Conservation (phyloP, 2,113 vertebrate genomes). For the Callithrix jacchus region DNA sequence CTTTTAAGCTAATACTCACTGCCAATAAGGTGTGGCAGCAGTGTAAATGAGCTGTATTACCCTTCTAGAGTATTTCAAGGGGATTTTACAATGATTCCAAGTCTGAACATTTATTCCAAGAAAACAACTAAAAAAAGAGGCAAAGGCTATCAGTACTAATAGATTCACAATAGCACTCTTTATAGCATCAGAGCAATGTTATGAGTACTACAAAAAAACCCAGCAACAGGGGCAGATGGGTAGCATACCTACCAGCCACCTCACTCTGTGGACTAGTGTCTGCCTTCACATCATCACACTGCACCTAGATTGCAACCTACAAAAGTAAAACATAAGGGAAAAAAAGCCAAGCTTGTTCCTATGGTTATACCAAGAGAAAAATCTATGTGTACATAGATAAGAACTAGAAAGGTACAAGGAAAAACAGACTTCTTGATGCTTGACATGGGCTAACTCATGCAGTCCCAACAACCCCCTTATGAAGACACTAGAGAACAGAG, state of each 20-base stretch:
- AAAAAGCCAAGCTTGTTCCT: neutral
- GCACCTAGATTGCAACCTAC: rapidly evolving
- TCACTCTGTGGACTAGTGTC: rapidly evolving
- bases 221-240: neutral
- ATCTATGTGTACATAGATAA: neutral
- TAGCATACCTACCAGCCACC: rapidly evolving
- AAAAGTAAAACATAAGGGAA: rapidly evolving
- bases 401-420: neutral
- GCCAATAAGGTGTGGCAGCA: neutral
- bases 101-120: neutral
- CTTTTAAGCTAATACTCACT: too few species aligned
- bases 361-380: neutral
- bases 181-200: neutral
- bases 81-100: neutral
- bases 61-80: neutral
- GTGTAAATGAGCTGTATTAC: rapidly evolving
- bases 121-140: neutral
- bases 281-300: neutral
- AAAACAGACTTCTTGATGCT: neutral
- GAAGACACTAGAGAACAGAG: neutral
- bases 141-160: neutral
- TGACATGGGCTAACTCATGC: neutral
- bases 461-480: neutral
- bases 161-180: neutral
- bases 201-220: rapidly evolving